These are phyloP conservation scores for Dicentrarchus labrax DNA, from an alignment of 2,113 vertebrate genomes.

Conservation along the genomic window DNA sequence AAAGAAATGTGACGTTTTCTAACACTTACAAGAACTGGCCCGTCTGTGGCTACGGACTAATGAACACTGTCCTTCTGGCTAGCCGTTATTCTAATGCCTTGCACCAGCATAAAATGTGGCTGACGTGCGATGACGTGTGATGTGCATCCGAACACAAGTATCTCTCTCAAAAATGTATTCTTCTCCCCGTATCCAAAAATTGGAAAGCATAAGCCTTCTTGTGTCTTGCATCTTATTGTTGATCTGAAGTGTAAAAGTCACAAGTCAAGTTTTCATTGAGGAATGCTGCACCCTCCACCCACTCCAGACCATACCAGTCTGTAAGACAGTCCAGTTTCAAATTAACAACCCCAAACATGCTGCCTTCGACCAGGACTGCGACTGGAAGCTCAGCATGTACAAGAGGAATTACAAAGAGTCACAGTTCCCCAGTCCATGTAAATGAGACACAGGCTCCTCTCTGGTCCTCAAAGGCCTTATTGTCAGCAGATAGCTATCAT, in stretches of 20 bases:
- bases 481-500: conserved; percentile 69
- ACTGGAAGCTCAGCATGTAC: conserved; percentile 47
- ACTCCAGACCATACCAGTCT: conserved; percentile 29
- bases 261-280: conserved; percentile 69
- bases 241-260: conserved; percentile 59
- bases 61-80: not conserved
- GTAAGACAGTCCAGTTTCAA: conserved; percentile 49
- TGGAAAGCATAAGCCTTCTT: conserved; percentile 17
- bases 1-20: conserved; percentile 54
- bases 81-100: not conserved
- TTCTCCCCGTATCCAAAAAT: conserved; percentile 31
- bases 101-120: not conserved
- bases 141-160: not conserved
- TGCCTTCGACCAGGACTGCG: conserved; percentile 29
- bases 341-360: conserved; percentile 54
- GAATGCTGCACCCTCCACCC: conserved; percentile 56
- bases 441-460: conserved; percentile 74
- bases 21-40: conserved; percentile 21
- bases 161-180: conserved; percentile 5
- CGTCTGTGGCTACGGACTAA: not conserved
- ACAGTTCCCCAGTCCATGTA: conserved; percentile 77
- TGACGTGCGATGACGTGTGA: conserved; percentile 32
- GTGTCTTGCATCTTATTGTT: conserved; percentile 38
- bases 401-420: conserved; percentile 75
- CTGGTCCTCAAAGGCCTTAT: conserved; percentile 74